Evolutionary conservation across 2,888 invertebrate species (phyloP).

Genomic region (Melikaiella ostensackeni): DNA sequence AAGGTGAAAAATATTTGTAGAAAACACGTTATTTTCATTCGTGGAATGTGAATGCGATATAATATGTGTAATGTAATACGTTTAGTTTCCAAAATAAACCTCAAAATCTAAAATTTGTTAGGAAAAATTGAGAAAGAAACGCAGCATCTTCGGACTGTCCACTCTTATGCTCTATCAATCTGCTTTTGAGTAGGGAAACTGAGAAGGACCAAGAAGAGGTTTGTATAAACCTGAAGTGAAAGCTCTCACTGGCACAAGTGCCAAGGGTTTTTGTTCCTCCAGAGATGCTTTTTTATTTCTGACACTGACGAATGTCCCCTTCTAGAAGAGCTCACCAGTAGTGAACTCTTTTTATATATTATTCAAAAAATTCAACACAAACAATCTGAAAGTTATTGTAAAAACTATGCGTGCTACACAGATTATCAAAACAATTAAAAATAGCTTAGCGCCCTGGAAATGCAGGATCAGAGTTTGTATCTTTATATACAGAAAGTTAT

Average conservation of each 20-base stretch:
- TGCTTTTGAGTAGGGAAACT: conserved; percentile 26
- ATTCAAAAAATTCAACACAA: not conserved
- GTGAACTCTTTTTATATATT: not conserved
- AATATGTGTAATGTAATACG: not conserved
- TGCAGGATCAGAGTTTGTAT: too few species aligned
- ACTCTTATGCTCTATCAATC: conserved; percentile 19
- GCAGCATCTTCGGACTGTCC: not conserved
- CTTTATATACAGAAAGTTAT: too few species aligned
- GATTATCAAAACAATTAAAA: too few species aligned
- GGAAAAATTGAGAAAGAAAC: not conserved
- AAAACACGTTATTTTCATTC: too few species aligned
- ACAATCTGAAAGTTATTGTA: not conserved
- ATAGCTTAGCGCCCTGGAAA: too few species aligned
- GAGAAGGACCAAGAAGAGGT: conserved; percentile 7
- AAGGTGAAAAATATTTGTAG: too few species aligned
- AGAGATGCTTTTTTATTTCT: conserved; percentile 22
- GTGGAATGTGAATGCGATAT: not conserved
- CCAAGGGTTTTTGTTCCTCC: conserved; percentile 19
- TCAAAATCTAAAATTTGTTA: too few species aligned
- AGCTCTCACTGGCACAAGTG: conserved; percentile 27
- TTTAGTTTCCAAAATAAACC: too few species aligned
- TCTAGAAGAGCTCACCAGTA: not conserved
- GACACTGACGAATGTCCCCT: conserved; percentile 21
- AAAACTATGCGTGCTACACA: too few species aligned
- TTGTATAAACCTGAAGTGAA: conserved; percentile 32